These are phyloP conservation scores for Cetonia aurata DNA, from an alignment of 2,888 invertebrate genomes.

Conservation along the genomic window DNA sequence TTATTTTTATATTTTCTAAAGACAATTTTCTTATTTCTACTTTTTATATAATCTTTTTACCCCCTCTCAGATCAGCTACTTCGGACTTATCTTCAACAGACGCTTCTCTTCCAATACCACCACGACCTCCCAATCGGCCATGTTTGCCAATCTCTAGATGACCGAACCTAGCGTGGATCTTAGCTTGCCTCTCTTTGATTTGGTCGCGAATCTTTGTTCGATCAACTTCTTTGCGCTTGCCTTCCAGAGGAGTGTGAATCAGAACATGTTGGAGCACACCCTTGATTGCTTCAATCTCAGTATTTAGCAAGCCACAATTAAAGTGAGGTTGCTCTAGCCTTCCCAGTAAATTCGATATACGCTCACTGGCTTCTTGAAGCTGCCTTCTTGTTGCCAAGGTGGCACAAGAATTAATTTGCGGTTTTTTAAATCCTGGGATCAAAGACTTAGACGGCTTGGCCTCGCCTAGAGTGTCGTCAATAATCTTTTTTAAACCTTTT, in stretches of 20 bases:
- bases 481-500: background rate
- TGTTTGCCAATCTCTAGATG: slow-evolving; percentile 9
- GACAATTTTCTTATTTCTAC: too few relatives aligned
- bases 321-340: slow-evolving; percentile 3
- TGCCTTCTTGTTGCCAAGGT: slow-evolving; percentile 1
- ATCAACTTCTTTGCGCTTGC: slow-evolving; percentile 8
- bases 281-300: slow-evolving; percentile 21
- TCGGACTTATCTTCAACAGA: background rate
- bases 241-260: background rate
- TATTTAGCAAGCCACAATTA: slow-evolving; percentile 12
- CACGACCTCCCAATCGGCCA: background rate
- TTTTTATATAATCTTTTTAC: too few relatives aligned
- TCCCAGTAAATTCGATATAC: background rate
- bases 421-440: background rate
- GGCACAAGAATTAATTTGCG: background rate
- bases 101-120: background rate
- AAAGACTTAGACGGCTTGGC: background rate
- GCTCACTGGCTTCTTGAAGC: background rate
- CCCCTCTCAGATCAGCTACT: background rate
- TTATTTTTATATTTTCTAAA: too few relatives aligned
- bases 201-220: slow-evolving; percentile 11
- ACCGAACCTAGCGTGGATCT: slow-evolving; percentile 24
- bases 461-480: background rate
- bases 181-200: slow-evolving; percentile 12
- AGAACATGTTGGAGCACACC: slow-evolving; percentile 10